phyloP scores from a whole-genome alignment of 2,797 vertebrate species.

The Tamandua tetradactyla region DNA sequence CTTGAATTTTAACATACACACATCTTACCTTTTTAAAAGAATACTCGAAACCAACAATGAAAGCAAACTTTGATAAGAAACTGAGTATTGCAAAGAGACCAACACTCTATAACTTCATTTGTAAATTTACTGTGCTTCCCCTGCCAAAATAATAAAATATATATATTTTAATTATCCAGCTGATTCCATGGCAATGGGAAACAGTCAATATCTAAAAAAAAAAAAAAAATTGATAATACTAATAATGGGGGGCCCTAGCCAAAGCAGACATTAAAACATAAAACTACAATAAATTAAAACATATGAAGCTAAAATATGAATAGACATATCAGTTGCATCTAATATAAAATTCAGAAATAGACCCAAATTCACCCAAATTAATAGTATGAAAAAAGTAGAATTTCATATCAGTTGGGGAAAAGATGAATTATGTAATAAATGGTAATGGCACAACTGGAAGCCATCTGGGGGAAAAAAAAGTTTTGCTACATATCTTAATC shows the following conservation, averaged over 20 bases:
- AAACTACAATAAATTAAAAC: constrained; percentile 26
- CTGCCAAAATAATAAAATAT: not conserved
- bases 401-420: not conserved
- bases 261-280: constrained; percentile 21
- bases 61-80: constrained; percentile 1
- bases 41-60: not conserved
- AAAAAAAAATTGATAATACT: not conserved
- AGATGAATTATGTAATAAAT: not conserved
- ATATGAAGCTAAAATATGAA: not conserved
- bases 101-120: not conserved
- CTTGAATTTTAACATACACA: not conserved
- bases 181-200: constrained; percentile 20
- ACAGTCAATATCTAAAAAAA: not conserved
- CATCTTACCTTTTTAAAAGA: not conserved
- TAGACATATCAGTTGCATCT: not conserved
- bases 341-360: constrained; percentile 5
- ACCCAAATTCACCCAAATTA: not conserved
- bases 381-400: not conserved
- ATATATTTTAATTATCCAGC: not conserved
- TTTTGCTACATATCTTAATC: not conserved
- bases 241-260: not conserved
- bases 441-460: not conserved
- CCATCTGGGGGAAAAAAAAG: not conserved
- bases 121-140: not conserved
- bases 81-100: not conserved